Evolutionary conservation across 1,140 invertebrate species (phyloP).

Genomic region (Periplaneta americana): DNA sequence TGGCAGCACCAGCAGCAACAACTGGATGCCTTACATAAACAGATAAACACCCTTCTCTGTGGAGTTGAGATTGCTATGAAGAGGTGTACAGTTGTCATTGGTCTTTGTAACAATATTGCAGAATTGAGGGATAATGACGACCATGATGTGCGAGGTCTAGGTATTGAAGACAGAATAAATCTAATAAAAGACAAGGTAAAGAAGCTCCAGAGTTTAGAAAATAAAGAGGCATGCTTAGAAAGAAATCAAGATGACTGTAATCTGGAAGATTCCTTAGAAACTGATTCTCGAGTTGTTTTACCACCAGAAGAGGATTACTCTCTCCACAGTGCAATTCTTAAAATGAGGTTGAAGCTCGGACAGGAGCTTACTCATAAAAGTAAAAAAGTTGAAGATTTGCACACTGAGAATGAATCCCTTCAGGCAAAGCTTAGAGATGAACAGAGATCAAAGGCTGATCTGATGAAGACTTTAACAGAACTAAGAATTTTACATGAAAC

Average conservation of each 20-base stretch:
- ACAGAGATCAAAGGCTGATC: not conserved
- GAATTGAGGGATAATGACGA: not conserved
- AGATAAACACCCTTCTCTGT: not conserved
- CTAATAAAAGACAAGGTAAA: not conserved
- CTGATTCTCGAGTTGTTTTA: not conserved
- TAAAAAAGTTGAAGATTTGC: not conserved
- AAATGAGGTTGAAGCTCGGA: not conserved
- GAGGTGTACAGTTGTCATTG: not conserved
- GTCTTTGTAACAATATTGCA: not conserved
- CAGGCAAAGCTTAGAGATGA: not conserved
- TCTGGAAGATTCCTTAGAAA: not conserved
- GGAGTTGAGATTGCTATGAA: not conserved
- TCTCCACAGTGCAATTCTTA: not conserved
- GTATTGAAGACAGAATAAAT: not conserved
- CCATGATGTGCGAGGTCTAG: not conserved
- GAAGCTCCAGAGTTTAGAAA: not conserved
- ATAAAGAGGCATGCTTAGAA: not conserved
- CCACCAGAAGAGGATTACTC: not conserved
- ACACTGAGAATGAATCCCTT: not conserved
- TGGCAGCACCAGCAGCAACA: not conserved
- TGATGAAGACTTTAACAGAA: not conserved
- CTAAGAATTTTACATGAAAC: not conserved
- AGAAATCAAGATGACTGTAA: not conserved
- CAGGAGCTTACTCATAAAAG: not conserved
- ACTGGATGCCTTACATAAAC: not conserved